These are phyloP conservation scores for Petrophora chlorosata DNA, from an alignment of 2,888 invertebrate species.

Conservation along the genomic window DNA sequence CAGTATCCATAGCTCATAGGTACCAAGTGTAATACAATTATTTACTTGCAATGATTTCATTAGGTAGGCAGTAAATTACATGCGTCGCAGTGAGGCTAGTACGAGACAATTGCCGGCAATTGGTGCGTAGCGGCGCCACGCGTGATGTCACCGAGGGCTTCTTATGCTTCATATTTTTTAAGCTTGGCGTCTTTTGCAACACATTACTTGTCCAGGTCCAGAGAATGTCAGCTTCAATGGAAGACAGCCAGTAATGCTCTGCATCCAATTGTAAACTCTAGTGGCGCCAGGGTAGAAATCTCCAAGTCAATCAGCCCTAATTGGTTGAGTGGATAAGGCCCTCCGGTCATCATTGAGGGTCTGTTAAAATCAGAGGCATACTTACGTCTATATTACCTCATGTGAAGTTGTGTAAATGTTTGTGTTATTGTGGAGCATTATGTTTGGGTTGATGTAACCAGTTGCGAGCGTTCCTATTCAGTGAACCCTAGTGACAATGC, in stretches of 20 bases:
- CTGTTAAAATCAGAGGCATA: slow-evolving; percentile 23
- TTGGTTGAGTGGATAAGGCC: slow-evolving; percentile 26
- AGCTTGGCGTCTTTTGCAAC: background rate
- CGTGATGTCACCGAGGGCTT: slow-evolving; percentile 70
- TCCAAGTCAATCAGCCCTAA: slow-evolving; percentile 29
- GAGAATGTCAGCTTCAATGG: background rate
- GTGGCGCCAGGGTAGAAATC: slow-evolving; percentile 28
- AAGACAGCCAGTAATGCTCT: slow-evolving; percentile 9
- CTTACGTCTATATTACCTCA: slow-evolving; percentile 6
- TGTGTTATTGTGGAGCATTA: slow-evolving; percentile 7
- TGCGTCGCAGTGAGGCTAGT: slow-evolving; percentile 47
- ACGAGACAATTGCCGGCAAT: slow-evolving; percentile 77
- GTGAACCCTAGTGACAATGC: slow-evolving; percentile 31
- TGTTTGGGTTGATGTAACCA: slow-evolving; percentile 12
- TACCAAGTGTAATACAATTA: slow-evolving; percentile 57
- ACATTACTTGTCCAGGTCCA: slow-evolving; percentile 16
- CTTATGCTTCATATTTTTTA: slow-evolving; percentile 32
- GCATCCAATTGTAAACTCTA: slow-evolving; percentile 7
- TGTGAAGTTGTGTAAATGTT: slow-evolving; percentile 7
- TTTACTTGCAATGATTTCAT: slow-evolving; percentile 70
- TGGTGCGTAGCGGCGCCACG: slow-evolving; percentile 74
- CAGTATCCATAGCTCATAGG: slow-evolving; percentile 25
- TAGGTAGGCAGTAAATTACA: slow-evolving; percentile 57
- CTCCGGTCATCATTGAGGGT: slow-evolving; percentile 18
- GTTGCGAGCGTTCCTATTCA: slow-evolving; percentile 25